phyloP scores from a whole-genome alignment of 2,113 vertebrate species.

The Hirundichthys speculiger region DNA sequence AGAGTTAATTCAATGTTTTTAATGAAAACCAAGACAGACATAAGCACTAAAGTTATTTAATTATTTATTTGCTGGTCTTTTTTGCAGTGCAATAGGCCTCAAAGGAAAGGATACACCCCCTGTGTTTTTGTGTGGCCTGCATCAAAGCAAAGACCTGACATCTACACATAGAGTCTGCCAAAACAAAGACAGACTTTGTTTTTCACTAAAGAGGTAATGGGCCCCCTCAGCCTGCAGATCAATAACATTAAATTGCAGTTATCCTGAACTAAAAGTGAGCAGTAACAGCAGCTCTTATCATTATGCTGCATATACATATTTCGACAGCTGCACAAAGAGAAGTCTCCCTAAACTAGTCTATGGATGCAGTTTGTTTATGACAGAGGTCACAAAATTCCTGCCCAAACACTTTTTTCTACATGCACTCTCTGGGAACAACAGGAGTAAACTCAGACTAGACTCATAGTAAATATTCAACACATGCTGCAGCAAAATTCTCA shows the following conservation, averaged over 20 bases:
- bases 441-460: slow-evolving; percentile 34
- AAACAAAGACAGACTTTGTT: no score
- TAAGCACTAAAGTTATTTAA: no score
- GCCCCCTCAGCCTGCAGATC: no score
- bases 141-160: no score
- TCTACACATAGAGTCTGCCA: no score
- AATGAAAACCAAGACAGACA: no score
- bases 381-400: slow-evolving; percentile 25
- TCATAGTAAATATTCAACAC: slow-evolving; percentile 66
- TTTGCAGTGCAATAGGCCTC: no score
- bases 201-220: no score
- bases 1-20: no score
- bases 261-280: not conserved
- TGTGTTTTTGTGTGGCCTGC: no score
- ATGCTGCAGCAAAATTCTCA: slow-evolving; percentile 48
- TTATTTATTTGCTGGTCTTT: no score
- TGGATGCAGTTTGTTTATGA: slow-evolving; percentile 30
- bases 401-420: slow-evolving; percentile 46
- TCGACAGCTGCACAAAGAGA: slow-evolving; percentile 25
- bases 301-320: not conserved
- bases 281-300: slow-evolving; percentile 8
- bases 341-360: not conserved
- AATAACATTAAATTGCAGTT: slow-evolving; percentile 23
- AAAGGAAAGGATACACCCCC: no score
- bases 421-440: slow-evolving; percentile 26